Conservation (phyloP, 2,113 vertebrate species). For the Acrocephalus arundinaceus region DNA sequence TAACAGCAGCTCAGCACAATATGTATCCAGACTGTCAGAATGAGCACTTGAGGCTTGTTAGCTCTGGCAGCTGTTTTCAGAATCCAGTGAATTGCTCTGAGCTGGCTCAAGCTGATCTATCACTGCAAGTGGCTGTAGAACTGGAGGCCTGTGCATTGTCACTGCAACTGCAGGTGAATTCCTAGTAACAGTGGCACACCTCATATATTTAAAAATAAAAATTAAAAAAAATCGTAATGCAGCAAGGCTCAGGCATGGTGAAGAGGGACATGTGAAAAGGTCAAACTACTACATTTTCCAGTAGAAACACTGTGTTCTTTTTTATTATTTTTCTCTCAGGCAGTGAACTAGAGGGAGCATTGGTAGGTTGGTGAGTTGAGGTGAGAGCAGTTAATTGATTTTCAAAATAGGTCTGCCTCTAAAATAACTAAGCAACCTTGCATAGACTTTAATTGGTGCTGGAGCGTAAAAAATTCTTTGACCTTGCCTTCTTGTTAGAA, state of each 20-base stretch:
- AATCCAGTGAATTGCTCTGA: background rate
- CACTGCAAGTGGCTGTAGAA: background rate
- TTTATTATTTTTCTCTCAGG: background rate
- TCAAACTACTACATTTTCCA: background rate
- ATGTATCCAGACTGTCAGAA: background rate
- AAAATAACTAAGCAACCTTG: background rate
- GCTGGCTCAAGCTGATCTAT: background rate
- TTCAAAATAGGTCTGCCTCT: background rate
- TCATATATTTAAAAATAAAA: background rate
- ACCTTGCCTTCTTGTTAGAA: background rate
- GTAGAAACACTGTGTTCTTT: background rate
- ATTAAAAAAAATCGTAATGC: fast-evolving
- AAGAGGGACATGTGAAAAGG: fast-evolving
- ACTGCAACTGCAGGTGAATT: background rate
- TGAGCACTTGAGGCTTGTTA: background rate
- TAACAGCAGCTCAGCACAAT: fast-evolving
- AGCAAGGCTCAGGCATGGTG: background rate
- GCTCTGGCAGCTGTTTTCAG: background rate
- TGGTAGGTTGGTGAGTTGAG: background rate
- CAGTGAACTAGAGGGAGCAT: background rate
- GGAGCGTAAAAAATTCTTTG: background rate
- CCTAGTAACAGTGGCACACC: background rate
- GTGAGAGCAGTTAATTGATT: background rate
- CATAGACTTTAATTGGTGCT: background rate
- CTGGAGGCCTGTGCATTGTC: background rate